A percentile compares a stretch with the other conserved stretches of the same genome.
phyloP scores from a whole-genome alignment of 2,888 invertebrate species.

The Crossocerus cetratus region DNA sequence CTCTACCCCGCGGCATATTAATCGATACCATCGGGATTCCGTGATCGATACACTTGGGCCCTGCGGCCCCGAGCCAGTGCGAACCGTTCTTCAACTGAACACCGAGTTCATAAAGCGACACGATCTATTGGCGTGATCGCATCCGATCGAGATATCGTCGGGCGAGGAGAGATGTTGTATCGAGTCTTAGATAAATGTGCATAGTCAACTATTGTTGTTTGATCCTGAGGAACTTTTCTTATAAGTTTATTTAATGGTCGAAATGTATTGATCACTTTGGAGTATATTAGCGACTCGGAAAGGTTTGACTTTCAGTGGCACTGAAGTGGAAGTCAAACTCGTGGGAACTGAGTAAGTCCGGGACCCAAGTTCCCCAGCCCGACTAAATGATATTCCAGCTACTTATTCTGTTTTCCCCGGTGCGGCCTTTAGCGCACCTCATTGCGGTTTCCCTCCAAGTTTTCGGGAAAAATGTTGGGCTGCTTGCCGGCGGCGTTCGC shows the following conservation, averaged over 20 bases:
- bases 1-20: slow-evolving; percentile 33
- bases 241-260: too few species aligned
- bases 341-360: slow-evolving; percentile 5
- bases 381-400: not conserved
- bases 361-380: not conserved
- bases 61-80: slow-evolving; percentile 4
- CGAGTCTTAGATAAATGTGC: too few species aligned
- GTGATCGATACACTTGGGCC: too few species aligned
- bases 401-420: slow-evolving; percentile 2
- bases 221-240: too few species aligned
- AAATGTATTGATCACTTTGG: too few species aligned
- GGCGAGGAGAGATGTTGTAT: too few species aligned
- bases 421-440: slow-evolving; percentile 24
- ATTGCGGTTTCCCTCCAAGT: slow-evolving; percentile 28
- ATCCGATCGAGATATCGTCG: too few species aligned
- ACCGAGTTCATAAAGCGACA: too few species aligned
- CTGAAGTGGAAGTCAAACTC: slow-evolving; percentile 9
- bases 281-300: too few species aligned
- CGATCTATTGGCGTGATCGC: too few species aligned
- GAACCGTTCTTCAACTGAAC: not conserved
- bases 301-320: too few species aligned
- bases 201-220: too few species aligned
- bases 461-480: slow-evolving; percentile 27
- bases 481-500: not conserved
- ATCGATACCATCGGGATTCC: slow-evolving; percentile 48